These are phyloP conservation scores for Nesidiocoris tenuis DNA, from an alignment of 2,888 invertebrate genomes.

Conservation along the genomic window DNA sequence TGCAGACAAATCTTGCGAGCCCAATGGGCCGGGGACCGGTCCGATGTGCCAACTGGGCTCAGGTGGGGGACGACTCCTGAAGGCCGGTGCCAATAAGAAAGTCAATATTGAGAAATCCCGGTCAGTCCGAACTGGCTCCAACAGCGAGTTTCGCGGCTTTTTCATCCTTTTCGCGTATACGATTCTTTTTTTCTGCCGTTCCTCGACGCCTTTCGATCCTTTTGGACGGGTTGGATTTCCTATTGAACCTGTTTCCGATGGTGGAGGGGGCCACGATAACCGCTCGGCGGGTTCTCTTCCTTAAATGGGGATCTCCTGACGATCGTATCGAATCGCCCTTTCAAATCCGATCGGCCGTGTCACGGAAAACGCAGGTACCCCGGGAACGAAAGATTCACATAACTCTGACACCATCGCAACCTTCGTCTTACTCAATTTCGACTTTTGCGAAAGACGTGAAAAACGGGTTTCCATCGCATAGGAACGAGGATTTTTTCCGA, in stretches of 20 bases:
- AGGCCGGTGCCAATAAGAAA: slow-evolving; percentile 29
- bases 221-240: not conserved
- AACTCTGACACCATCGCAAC: not conserved
- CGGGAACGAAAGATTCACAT: not conserved
- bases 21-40: not conserved
- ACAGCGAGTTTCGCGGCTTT: not conserved
- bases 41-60: not conserved
- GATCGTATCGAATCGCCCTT: not conserved
- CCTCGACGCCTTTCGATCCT: not conserved
- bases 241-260: not conserved
- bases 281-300: not conserved
- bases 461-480: too few species aligned
- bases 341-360: not conserved
- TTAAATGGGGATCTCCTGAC: not conserved
- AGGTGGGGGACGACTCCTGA: slow-evolving; percentile 7
- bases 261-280: not conserved
- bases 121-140: slow-evolving; percentile 1
- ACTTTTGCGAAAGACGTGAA: not conserved
- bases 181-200: not conserved
- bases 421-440: not conserved
- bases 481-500: too few species aligned
- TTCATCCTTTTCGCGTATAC: not conserved
- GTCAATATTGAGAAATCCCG: slow-evolving; percentile 37
- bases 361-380: not conserved
- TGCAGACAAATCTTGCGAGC: too few species aligned